Evolutionary conservation across 2,888 invertebrate species (phyloP), one percentile per base, ranked within the genome.

Genomic region (Leptogaster cylindrica): DNA sequence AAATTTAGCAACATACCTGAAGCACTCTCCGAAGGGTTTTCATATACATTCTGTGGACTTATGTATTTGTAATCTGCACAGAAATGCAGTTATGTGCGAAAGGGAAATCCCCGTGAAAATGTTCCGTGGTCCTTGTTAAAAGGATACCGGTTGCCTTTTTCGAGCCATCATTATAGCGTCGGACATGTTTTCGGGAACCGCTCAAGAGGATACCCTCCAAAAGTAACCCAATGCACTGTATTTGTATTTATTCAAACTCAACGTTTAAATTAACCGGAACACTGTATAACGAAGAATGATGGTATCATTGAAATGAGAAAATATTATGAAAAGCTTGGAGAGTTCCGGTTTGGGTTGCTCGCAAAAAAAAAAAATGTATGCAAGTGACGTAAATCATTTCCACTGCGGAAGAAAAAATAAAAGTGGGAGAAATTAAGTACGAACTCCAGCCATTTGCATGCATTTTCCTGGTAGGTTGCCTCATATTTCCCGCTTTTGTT

Each of bases 351-450:
- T 8, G 27, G 25, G 14, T 39, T 58, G n/a, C 44, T 20, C n/a
- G 14, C 18, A 27, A 16, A 39, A 27, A 61, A 14, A 41, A 27
- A 61, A 61, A 61, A 14, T 51, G 51, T 18, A 51, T 65, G 65
- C 65, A 65, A 36, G 25, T 65, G 65, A 65, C 65, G 50, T 65
- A 36, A 51, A 65, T 65, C 51, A 65, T 41, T 65, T 65, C 39
- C 51, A 52, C 23, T 36, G 39, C 27, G 31, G n/a, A 33, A 28
- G n/a, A 5, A 39, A 58, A 36, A 55, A 55, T 23, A 41, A 23
- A 20, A 14, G 36, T 8, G 23, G 14, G 3, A 64, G 31, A 65
- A 50, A 65, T 50, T 20, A 65, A 48, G 36, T 36, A 25, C 44
- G 16, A 33, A 20, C 10, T 31, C 23, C 7, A 48, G 27, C 36